Percentiles rank a stretch among this genome's conserved stretches.
These are phyloP conservation scores for Drosophila glabriapex DNA, from an alignment of 2,888 invertebrate species.

Conservation along the genomic window DNA sequence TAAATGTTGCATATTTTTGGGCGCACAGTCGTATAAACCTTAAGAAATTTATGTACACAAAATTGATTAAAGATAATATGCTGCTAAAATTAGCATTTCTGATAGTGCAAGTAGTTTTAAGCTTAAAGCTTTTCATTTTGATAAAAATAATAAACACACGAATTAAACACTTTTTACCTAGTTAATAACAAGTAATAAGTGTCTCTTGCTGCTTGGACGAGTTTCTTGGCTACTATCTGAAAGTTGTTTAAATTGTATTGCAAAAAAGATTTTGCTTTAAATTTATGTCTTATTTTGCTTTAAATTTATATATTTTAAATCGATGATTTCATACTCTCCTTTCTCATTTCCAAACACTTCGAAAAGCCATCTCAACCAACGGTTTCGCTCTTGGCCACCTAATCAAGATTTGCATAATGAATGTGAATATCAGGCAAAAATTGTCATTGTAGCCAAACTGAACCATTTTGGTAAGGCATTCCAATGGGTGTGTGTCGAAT, in stretches of 20 bases:
- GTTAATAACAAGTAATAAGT: too few relatives aligned
- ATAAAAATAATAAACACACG: not conserved
- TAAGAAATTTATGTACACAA: not conserved
- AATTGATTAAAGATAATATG: constrained; percentile 12
- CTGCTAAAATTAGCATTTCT: not conserved
- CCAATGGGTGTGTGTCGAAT: constrained; percentile 14
- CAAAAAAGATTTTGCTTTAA: not conserved
- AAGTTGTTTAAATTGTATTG: not conserved
- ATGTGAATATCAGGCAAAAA: constrained; percentile 4
- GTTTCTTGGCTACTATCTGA: not conserved
- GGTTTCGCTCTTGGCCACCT: constrained; percentile 5
- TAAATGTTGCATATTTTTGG: constrained; percentile 57
- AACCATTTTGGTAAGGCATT: constrained; percentile 28
- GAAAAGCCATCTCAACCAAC: not conserved
- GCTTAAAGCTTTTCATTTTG: not conserved
- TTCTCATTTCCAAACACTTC: not conserved
- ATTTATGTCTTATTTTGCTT: not conserved
- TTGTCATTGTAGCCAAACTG: constrained; percentile 19
- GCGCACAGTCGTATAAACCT: constrained; percentile 6
- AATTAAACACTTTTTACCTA: not conserved
- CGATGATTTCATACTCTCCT: not conserved
- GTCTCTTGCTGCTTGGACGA: not conserved
- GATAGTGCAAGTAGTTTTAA: not conserved
- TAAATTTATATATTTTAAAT: not conserved
- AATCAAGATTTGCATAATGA: constrained; percentile 25